These are phyloP conservation scores for Thamnaconus septentrionalis DNA, from an alignment of 2,113 vertebrate species.

Conservation along the genomic window DNA sequence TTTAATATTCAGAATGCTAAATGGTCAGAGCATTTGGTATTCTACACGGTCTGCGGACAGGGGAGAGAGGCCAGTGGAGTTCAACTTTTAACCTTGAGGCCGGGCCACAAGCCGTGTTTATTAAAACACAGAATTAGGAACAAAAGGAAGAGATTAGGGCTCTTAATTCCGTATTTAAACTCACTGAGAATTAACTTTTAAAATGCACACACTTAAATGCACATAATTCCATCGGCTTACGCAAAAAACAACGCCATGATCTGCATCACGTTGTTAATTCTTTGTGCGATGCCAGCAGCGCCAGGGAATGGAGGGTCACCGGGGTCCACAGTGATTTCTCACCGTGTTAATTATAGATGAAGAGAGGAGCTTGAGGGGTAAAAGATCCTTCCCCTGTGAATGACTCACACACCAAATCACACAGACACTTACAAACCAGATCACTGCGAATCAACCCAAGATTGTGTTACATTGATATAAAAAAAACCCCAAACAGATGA, in stretches of 20 bases:
- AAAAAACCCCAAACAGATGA: slow-evolving; percentile 37
- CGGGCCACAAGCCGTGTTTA: slow-evolving; percentile 14
- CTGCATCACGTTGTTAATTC: slow-evolving; percentile 28
- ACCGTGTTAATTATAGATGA: slow-evolving; percentile 72
- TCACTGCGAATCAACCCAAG: slow-evolving; percentile 39
- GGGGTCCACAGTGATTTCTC: slow-evolving; percentile 57
- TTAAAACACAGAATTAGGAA: slow-evolving; percentile 3
- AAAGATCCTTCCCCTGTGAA: slow-evolving; percentile 67
- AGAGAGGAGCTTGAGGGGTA: slow-evolving; percentile 55
- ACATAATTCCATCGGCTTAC: slow-evolving; percentile 5
- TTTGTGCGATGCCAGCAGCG: slow-evolving; percentile 35
- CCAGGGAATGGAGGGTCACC: slow-evolving; percentile 56
- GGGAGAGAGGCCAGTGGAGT: slow-evolving; percentile 55
- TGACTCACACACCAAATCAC: slow-evolving; percentile 12
- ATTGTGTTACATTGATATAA: slow-evolving; percentile 55
- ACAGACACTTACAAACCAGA: slow-evolving; percentile 21
- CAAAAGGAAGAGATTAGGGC: slow-evolving; percentile 10
- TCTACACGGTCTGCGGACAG: slow-evolving; percentile 48
- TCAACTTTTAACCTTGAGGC: slow-evolving; percentile 60
- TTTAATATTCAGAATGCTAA: slow-evolving; percentile 67
- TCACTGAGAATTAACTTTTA: too few species aligned
- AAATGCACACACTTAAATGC: slow-evolving; percentile 4
- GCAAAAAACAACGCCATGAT: slow-evolving; percentile 10
- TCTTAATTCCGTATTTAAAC: too few species aligned
- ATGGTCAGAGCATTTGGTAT: slow-evolving; percentile 61